phyloP scores from a whole-genome alignment of 2,113 vertebrate genomes.

The Anguilla japonica region DNA sequence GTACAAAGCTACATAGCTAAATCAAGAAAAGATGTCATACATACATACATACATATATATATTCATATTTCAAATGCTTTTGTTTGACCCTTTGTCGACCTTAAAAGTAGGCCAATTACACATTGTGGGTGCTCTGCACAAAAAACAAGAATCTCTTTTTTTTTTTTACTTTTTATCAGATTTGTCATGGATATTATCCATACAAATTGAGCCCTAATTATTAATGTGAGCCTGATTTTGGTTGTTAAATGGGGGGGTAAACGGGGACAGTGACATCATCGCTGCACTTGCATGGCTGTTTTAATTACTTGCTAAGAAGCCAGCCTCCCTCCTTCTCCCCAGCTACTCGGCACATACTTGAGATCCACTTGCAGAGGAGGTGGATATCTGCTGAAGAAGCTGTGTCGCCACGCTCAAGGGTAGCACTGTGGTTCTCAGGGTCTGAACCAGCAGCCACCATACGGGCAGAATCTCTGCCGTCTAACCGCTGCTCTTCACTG shows the following conservation, averaged over 20 bases:
- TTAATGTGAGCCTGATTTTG: not conserved
- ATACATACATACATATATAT: not conserved
- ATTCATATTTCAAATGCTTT: no score
- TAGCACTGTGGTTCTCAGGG: no score
- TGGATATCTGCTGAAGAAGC: not conserved
- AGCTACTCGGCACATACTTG: not conserved
- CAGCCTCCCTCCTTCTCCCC: not conserved
- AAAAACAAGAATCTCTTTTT: no score
- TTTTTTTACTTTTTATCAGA: not conserved
- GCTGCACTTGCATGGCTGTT: not conserved
- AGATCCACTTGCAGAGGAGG: not conserved
- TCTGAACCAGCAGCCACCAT: not conserved
- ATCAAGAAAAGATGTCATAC: no score
- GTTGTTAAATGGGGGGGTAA: not conserved
- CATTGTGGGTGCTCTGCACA: not conserved
- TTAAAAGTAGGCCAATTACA: not conserved
- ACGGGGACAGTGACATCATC: not conserved
- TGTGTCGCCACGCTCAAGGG: not conserved
- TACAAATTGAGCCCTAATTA: constrained; percentile 14
- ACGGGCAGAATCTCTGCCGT: no score
- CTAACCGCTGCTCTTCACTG: not conserved
- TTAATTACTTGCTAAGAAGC: not conserved
- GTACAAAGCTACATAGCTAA: no score
- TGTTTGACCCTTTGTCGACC: not conserved
- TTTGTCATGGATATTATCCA: not conserved